These are phyloP conservation scores for Nerophis ophidion DNA, from an alignment of 2,113 vertebrate genomes.

Conservation along the genomic window DNA sequence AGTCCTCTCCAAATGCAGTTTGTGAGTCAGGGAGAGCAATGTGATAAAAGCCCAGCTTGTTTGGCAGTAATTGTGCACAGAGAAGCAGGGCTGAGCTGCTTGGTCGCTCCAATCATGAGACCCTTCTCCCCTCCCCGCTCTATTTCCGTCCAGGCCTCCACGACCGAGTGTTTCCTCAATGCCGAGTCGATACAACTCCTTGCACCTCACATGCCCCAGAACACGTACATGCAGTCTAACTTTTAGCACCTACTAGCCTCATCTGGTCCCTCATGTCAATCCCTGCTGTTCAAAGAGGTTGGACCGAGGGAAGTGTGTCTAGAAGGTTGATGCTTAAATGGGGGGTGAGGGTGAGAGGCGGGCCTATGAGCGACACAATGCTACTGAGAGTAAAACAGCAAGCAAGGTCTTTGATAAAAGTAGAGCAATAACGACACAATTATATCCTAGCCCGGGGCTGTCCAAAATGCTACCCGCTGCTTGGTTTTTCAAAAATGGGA, in stretches of 20 bases:
- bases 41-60: slow-evolving; percentile 85
- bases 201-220: slow-evolving; percentile 65
- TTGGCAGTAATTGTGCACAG: slow-evolving; percentile 67
- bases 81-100: slow-evolving; percentile 32
- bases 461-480: too few relatives aligned
- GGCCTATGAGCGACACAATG: slow-evolving; percentile 44
- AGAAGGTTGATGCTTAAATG: slow-evolving; percentile 54
- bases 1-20: slow-evolving; percentile 75
- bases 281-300: slow-evolving; percentile 46
- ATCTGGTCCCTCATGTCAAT: slow-evolving; percentile 59
- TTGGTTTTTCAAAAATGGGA: too few relatives aligned
- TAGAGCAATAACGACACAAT: too few relatives aligned
- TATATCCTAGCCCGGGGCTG: too few relatives aligned
- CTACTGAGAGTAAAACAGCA: slow-evolving; percentile 31
- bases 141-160: slow-evolving; percentile 18
- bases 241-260: slow-evolving; percentile 73
- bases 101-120: slow-evolving; percentile 22
- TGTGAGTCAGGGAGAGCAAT: slow-evolving; percentile 83
- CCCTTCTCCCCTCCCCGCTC: not conserved
- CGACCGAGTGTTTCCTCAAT: slow-evolving; percentile 42
- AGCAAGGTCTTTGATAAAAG: too few relatives aligned
- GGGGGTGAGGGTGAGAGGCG: slow-evolving; percentile 57
- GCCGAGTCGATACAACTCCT: slow-evolving; percentile 60
- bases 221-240: slow-evolving; percentile 68
- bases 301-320: slow-evolving; percentile 67